Evolutionary conservation across 2,797 vertebrate genomes (phyloP).

Genomic region (Poeciliopsis paucimaculata): DNA sequence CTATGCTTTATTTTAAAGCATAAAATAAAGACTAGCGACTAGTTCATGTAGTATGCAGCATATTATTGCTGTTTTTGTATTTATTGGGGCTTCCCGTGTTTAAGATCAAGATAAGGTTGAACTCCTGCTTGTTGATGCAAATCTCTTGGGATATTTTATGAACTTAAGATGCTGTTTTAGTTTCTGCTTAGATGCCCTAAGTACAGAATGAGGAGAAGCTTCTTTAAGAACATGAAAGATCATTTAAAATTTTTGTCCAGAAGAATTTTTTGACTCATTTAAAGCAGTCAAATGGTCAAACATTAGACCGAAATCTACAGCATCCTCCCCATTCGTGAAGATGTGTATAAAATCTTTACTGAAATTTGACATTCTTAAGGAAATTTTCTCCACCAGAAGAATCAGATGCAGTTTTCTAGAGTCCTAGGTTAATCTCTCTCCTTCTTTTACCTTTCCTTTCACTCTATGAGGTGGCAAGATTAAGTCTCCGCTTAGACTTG

Average conservation of each 20-base stretch:
- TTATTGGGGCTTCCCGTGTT: background rate
- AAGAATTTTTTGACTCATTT: background rate
- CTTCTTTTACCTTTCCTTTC: background rate
- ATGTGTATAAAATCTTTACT: background rate
- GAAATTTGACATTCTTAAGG: background rate
- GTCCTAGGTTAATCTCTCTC: background rate
- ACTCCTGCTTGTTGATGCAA: background rate
- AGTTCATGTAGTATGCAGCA: too few relatives aligned
- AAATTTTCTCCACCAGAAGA: background rate
- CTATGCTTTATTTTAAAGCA: too few relatives aligned
- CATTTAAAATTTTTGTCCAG: background rate
- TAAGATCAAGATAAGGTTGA: background rate
- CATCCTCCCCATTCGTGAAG: background rate
- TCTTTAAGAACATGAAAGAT: background rate
- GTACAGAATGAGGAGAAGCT: background rate
- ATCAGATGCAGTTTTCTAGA: background rate
- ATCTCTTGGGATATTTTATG: background rate
- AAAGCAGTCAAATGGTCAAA: background rate
- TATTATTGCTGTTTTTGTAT: background rate
- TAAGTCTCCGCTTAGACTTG: background rate
- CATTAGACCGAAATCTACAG: background rate
- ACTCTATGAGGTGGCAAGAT: background rate
- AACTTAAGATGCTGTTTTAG: background rate
- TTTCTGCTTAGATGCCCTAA: too few relatives aligned
- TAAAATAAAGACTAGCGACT: background rate